Evolutionary conservation across 2,797 vertebrate genomes (phyloP), one percentile per base, ranked within the genome.

Genomic region (Podarcis siculus): DNA sequence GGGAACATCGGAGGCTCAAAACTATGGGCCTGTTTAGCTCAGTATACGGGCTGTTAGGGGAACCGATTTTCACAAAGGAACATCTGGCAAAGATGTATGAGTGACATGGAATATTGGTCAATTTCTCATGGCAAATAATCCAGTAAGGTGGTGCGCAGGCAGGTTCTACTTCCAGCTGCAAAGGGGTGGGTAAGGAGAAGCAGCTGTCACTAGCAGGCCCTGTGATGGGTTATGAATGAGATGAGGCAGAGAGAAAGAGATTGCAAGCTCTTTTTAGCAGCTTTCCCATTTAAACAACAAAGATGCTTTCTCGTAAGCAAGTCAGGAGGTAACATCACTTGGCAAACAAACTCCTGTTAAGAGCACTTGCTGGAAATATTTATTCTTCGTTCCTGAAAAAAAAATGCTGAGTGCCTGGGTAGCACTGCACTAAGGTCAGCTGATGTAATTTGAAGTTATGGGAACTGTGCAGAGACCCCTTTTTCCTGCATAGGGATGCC

Each of bases 351-450:
- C 42, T 88, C 92, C 92, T 89, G 87, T 94, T 96, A 95, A 96
- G 95, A 96, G 92, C 95, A 94, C 93, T 95, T 96, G 89, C 94
- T 95, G 95, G 95, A 95, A 95, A 93, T 85, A 89, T 89, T 94
- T 93, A 86, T 45, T 89, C 83, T 95, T 94, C 75, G 79, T 86
- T 95, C 78, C 84, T 91, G 93, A 94, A 94, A 95, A 94, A 94
- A 93, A 94, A 37, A 27, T 83, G 91, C 85, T 35, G 80, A 91
- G 89, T 45, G 45, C 91, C 91, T 86, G 87, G 86, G 92, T 27
- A 78, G 76, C 89, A 71, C 39, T 91, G 55, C 82, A 86, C 45
- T 90, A 37, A 66, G 72, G 66, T 69, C 83, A 91, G 69, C 64
- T 86, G 89, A 39, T 55, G 78, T 90, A 93, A 94, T 94, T 83